A percentile compares a stretch with the other conserved stretches of the same genome.
Conservation (phyloP, 2,888 invertebrate genomes). For the Cosmorhoe ocellata region DNA sequence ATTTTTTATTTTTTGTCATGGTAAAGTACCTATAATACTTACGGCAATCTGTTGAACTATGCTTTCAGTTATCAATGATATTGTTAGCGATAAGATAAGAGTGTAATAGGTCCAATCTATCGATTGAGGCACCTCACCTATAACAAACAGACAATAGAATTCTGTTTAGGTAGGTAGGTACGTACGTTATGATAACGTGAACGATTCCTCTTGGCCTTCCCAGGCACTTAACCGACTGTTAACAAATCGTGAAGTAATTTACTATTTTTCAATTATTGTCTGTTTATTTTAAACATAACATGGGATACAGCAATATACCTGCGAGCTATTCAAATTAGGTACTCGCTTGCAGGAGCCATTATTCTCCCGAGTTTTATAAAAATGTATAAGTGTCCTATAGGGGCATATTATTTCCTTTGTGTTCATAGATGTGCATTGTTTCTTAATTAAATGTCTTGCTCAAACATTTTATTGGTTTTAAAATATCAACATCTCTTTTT, state of each 20-base stretch:
- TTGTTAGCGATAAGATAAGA: constrained; percentile 41
- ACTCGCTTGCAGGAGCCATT: constrained; percentile 40
- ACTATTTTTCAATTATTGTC: neutral
- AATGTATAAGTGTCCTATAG: constrained; percentile 51
- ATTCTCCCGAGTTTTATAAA: constrained; percentile 47
- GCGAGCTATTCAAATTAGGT: constrained; percentile 50
- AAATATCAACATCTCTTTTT: neutral
- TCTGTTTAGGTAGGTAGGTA: no score
- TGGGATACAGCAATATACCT: constrained; percentile 32
- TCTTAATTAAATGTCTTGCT: constrained; percentile 41
- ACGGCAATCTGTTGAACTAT: neutral
- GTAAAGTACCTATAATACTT: neutral
- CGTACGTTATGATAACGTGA: constrained; percentile 4
- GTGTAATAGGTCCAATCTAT: constrained; percentile 19
- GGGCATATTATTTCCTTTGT: constrained; percentile 58
- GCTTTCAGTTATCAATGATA: constrained; percentile 23
- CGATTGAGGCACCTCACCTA: constrained; percentile 22
- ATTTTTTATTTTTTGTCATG: no score
- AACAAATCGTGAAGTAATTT: neutral
- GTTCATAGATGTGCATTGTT: constrained; percentile 50
- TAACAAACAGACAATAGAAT: constrained; percentile 40
- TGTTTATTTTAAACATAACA: constrained; percentile 5
- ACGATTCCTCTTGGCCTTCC: constrained; percentile 4
- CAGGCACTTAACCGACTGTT: neutral
- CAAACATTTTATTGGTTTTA: constrained; percentile 31